Base-by-base conservation (phyloP, 2,888 invertebrate species). In the Trichogramma evanescens region DNA sequence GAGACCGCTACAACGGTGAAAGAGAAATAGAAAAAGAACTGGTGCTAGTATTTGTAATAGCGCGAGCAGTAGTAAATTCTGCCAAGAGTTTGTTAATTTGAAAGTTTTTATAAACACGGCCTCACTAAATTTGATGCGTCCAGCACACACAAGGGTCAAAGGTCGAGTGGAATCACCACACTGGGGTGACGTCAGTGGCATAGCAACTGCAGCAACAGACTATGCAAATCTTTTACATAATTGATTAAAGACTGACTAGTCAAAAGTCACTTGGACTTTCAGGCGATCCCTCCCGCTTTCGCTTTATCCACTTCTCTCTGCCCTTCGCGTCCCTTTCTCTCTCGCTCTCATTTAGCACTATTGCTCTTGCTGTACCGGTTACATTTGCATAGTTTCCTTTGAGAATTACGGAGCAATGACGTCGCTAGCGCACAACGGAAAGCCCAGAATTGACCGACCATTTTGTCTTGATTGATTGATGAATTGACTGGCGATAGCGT, bases 151-250 rank as follows among this genome's bases (percentile, higher is more conserved):
- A 26, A 26, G 26, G 39, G 39, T 40, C 13, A 8, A 40, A 51
- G 39, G 51, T 40, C 10, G 26, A 6, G 10, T 13, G 48, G 48
- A 48, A 13, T 48, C 42, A 26, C 46, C 44, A 8, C n/a, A 41
- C 44, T 9, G 39, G n/a, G 45, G 43, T 7, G 39, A 2, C 4
- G 9, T 7, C 56, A 45, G 26, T 9, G 42, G 46, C 54, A 50
- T 51, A 55, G 55, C 52, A 7, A 3, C 40, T 26, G 56, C 48
- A 48, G 51, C 39, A 13, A 46, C 50, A 61, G 63, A 63, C 68
- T 69, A 67, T 66, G 69, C 70, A 71, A 71, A 72, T 73, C 69
- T 68, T 77, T 77, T 75, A 68, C 76, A 76, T 77, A 77, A 76
- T 77, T 77, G 76, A 77, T 77, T 77, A 77, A 76, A 77, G 77